Evolutionary conservation across 2,113 vertebrate genomes (phyloP).

Genomic region (Bubo scandiacus): DNA sequence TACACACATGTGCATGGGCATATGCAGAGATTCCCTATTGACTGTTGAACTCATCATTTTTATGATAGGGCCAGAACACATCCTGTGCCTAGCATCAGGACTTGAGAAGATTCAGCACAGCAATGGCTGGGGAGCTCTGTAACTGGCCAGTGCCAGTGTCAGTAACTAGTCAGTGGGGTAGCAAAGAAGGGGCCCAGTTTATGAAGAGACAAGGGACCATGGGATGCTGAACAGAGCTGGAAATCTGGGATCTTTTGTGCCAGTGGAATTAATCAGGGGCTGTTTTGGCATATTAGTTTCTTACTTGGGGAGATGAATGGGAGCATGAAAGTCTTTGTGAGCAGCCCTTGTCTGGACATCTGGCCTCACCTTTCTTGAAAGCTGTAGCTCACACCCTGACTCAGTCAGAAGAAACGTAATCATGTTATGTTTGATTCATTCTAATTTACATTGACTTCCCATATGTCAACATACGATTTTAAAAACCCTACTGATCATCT

Average conservation of each 20-base stretch:
- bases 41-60: not conserved
- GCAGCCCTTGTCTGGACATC: not conserved
- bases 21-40: not conserved
- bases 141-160: not conserved
- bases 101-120: not conserved
- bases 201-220: not conserved
- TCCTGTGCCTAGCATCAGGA: not conserved
- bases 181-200: not conserved
- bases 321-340: not conserved
- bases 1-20: not conserved
- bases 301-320: not conserved
- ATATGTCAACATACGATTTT: conserved; percentile 1
- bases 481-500: not conserved
- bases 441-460: conserved; percentile 35
- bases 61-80: not conserved
- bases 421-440: conserved; percentile 1
- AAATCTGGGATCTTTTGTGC: not conserved
- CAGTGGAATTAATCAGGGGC: not conserved
- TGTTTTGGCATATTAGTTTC: not conserved
- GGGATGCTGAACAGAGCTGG: not conserved
- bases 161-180: not conserved
- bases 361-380: not conserved
- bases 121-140: not conserved
- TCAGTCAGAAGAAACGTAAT: not conserved
- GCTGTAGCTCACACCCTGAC: not conserved